Base-by-base conservation (phyloP, 2,797 vertebrate genomes). In the Pitangus sulphuratus region DNA sequence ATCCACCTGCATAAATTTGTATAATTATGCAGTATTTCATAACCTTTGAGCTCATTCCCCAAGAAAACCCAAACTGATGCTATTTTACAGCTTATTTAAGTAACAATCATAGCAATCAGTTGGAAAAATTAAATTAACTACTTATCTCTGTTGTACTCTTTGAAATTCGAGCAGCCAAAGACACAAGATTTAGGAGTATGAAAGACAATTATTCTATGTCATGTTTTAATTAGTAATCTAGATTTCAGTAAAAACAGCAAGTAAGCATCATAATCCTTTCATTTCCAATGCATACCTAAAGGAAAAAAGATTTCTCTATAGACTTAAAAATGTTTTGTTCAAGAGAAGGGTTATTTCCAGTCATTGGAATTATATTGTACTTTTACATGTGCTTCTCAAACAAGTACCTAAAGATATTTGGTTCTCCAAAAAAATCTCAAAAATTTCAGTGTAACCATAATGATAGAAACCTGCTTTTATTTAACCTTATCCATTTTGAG, bases 51-150 rank as follows among this genome's bases (percentile, higher is more conserved):
- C 19, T 90, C 28, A 40, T 57, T 83, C 8, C 13, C 31, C 4
- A 2, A 3, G 22, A 79, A 76, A n/a, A 0, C 3, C 14, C 19
- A 84, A 87, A 61, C 1, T 42, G 28, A 35, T 71, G 14, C 3
- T 66, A 45, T 91, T 89, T 89, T 89, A 21, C 26, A 68, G 42
- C 21, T 92, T 64, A 35, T 75, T 78, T 47, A 76, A 84, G 40
- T 31, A 75, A 58, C 17, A 87, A 79, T 50, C 57, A 68, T 8
- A 88, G 50, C 15, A 79, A 92, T 81, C 82, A 47, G 8, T 65
- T 80, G 30, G 61, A 84, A 95, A 95, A 83, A 89, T 62, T 91
- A 83, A 95, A 90, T 86, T 95, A 94, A 72, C 50, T 87, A n/a
- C 80, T 88, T 93, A 79, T 64, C 54, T 80, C 47, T 56, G 20